Evolutionary conservation across 2,888 invertebrate genomes (phyloP).

Genomic region (Mythimna pallens): DNA sequence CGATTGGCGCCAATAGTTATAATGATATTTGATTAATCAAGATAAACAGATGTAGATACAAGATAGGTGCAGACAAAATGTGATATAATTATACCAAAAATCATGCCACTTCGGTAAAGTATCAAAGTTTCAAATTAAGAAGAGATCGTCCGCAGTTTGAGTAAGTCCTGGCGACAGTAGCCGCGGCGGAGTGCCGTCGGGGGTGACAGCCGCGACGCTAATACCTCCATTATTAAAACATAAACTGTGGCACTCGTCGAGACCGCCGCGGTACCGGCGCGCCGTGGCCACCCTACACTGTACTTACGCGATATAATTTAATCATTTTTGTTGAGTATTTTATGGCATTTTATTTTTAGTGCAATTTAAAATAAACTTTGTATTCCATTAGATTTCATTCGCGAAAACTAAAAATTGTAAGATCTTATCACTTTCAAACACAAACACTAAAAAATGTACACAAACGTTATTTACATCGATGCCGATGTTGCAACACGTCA

Average conservation of each 20-base stretch:
- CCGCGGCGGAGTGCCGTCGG: constrained; percentile 55
- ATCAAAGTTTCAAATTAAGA: constrained; percentile 23
- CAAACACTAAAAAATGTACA: constrained; percentile 24
- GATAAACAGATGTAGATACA: not conserved
- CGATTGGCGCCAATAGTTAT: too few species aligned
- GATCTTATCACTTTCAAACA: not conserved
- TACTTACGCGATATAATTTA: constrained; percentile 12
- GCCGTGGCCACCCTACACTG: constrained; percentile 23
- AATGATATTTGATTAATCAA: not conserved
- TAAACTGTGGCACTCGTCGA: constrained; percentile 71
- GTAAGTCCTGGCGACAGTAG: constrained; percentile 53
- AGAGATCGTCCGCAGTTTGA: constrained; percentile 49
- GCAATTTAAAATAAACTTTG: constrained; percentile 9
- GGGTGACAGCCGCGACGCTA: constrained; percentile 71
- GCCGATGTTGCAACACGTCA: constrained; percentile 73
- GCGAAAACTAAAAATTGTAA: not conserved
- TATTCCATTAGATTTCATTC: constrained; percentile 12
- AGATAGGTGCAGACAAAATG: not conserved
- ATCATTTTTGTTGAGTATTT: constrained; percentile 1
- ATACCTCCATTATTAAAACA: constrained; percentile 83
- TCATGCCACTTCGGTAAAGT: not conserved
- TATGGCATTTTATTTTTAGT: not conserved
- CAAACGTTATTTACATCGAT: constrained; percentile 66
- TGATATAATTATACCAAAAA: not conserved
- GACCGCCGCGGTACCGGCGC: constrained; percentile 37